phyloP scores from a whole-genome alignment of 2,113 vertebrate genomes.

The pig (Sus scrofa) region T2T-Sscrofa CM000813.6:140314001-140314500 shows the following conservation, averaged over 20 bases:
- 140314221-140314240: background rate
- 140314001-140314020: slow-evolving; percentile 1
- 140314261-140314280: background rate
- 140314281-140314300: background rate
- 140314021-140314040: background rate
- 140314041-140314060: background rate
- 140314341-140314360: background rate
- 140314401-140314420: background rate
- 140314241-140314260: background rate
- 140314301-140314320: background rate
- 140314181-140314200: background rate
- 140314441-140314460: background rate
- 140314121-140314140: background rate
- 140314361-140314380: background rate
- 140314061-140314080: background rate
- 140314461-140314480: background rate
- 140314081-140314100: background rate
- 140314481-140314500: background rate
- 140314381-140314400: background rate
- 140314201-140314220: background rate
- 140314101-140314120: background rate
- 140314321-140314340: background rate
- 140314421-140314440: background rate
- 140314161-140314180: background rate
- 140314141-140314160: background rate